Base-by-base conservation (phyloP, 2,113 vertebrate species). In the Maccullochella peelii region DNA sequence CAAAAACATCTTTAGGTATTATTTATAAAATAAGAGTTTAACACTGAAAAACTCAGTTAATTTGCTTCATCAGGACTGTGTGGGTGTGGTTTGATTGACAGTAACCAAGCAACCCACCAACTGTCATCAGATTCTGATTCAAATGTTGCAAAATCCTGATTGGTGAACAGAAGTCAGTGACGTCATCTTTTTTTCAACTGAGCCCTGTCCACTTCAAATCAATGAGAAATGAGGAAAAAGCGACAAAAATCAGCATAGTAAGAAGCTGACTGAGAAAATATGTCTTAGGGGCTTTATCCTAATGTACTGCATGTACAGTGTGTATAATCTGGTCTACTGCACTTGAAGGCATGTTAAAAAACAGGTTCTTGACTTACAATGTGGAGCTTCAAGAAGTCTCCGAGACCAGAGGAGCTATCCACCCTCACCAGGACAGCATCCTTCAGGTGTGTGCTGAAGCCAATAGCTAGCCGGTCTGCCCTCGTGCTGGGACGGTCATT, bases 351-450 rank as follows among this genome's bases (percentile, higher is more conserved):
- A n/a, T 16, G 8, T 16, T 14, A 47, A 30, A 4, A 8, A 76
- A 76, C 5, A 73, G 18, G 6, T 16, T 54, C 1, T 85, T n/a
- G 91, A 99, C 98, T 99, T 97, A 99, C 98, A 66, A 99, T 99
- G 75, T 99, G 98, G n/a, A 99, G 97, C 91, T 99, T 98, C 93
- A 99, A 92, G 94, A 98, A 99, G 95, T 99, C 98, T 84, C 98
- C 98, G 1, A 99, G 96, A 89, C 98, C 98, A 82, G 97, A 96
- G 86, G 98, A 98, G 93, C 98, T 99, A 94, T 99, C 98, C 95
- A 99, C 98, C 83, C 98, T 95, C 82, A 99, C 98, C 95, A 99
- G 91, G 44, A 99, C 95, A 1, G 98, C 97, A 85, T 99, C 98
- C 87, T 98, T 98, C 73, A 98, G 97, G 89, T 98, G 97, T 5